These are phyloP conservation scores for Eulemur albifrons DNA, from an alignment of 2,797 vertebrate genomes.

Conservation along the genomic window DNA sequence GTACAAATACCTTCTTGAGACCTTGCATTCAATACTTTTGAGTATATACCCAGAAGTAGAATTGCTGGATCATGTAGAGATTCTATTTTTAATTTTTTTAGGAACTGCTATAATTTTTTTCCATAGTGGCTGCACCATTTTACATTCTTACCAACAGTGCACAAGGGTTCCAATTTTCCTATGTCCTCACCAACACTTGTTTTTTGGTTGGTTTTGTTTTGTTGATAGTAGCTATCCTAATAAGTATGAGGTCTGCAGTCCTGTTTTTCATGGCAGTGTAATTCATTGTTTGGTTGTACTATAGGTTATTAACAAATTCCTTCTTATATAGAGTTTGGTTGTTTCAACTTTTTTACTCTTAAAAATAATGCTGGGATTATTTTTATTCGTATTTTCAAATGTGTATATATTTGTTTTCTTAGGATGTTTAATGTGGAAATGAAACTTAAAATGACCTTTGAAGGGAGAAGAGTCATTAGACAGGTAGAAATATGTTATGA, in stretches of 20 bases:
- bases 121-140: not conserved
- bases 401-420: conserved; percentile 5
- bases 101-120: not conserved
- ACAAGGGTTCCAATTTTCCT: not conserved
- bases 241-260: not conserved
- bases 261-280: not conserved
- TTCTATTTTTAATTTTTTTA: conserved; percentile 4
- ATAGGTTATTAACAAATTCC: not conserved
- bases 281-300: not conserved
- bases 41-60: not conserved
- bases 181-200: not conserved
- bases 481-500: not conserved
- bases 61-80: not conserved
- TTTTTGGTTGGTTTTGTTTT: not conserved
- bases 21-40: not conserved
- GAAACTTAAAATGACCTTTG: conserved; percentile 34
- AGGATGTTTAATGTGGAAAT: not conserved
- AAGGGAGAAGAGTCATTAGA: not conserved
- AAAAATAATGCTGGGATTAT: conserved; percentile 29
- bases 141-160: not conserved
- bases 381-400: conserved; percentile 21
- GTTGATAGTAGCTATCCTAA: not conserved
- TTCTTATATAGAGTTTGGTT: not conserved
- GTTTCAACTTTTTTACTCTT: not conserved
- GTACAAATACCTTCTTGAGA: not conserved